Conservation (phyloP, 2,113 vertebrate genomes). For the Festucalex cinctus region DNA sequence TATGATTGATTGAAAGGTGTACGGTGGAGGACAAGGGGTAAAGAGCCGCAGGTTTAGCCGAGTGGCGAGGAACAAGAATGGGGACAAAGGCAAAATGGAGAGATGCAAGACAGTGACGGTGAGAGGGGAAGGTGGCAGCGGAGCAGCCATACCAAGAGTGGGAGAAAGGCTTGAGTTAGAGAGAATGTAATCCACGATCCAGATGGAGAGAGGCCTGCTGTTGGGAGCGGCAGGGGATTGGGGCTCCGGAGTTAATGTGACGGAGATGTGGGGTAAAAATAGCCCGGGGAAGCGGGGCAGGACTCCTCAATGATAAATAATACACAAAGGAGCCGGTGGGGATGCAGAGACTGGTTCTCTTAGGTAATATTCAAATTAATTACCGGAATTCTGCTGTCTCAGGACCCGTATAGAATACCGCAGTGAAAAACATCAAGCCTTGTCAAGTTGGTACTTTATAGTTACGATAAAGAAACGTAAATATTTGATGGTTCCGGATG, state of each 20-base stretch:
- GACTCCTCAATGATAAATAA: conserved; percentile 71
- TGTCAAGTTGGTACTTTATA: conserved; percentile 3
- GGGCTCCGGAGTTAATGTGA: conserved; percentile 65
- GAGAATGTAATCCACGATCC: conserved; percentile 60
- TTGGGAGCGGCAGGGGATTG: conserved; percentile 62
- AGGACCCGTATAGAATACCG: conserved; percentile 23
- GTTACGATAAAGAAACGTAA: conserved; percentile 7
- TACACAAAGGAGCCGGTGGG: conserved; percentile 49
- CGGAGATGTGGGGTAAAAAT: conserved; percentile 68
- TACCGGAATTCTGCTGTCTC: conserved; percentile 36
- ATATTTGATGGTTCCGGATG: conserved; percentile 24
- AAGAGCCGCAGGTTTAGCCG: conserved; percentile 19
- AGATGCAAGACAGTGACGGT: background rate
- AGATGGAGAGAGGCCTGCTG: conserved; percentile 56
- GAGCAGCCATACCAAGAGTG: conserved; percentile 29
- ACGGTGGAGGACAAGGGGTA: conserved; percentile 24
- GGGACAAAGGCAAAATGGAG: conserved; percentile 29
- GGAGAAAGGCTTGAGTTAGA: conserved; percentile 29
- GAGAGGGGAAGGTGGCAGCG: background rate
- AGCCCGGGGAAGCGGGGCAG: conserved; percentile 64
- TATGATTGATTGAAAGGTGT: conserved; percentile 58
- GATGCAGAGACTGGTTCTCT: conserved; percentile 12
- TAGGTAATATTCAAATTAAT: conserved; percentile 52
- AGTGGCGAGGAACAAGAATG: conserved; percentile 29
- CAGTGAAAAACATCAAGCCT: conserved; percentile 16